Evolutionary conservation across 2,797 vertebrate species (phyloP), one percentile per base, ranked within the genome.

Genomic region (Naso thynnoides): DNA sequence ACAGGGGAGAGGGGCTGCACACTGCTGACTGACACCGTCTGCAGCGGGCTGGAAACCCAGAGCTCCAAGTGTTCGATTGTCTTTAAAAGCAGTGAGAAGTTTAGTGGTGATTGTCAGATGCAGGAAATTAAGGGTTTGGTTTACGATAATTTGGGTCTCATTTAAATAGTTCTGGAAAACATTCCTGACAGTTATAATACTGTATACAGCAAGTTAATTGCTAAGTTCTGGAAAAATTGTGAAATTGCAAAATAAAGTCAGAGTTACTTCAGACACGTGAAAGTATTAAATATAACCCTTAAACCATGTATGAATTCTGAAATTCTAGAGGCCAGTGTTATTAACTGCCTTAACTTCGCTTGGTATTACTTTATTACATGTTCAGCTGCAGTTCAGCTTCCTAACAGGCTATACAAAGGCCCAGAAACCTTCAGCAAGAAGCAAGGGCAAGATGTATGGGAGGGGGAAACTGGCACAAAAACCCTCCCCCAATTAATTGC

Each of bases 1-100:
- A 9, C 62, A 56, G 82, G 84, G 80, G 85, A 58, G 63, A 82
- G 80, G 87, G 82, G 85, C 79, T 61, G 52, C 88, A 90, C 85
- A 77, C 83, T 63, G 79, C 80, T 64, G 54, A 69, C 70, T 11
- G 38, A 76, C 77, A 70, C 54, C 15, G 38, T 33, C 54, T 67
- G 56, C 45, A 21, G 55, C 7, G 0, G 79, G 58, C 68, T 50
- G 66, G 38, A 60, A 55, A 21, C 21, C 9, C 31, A 5, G n/a
- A n/a, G n/a, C n/a, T n/a, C n/a, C n/a, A 33, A 33, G 6, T 0
- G 27, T 44, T 23, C 47, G 54, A 52, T 76, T 63, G 47, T 58
- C 36, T 70, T 58, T 55, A 13, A 31, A 53, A 13, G 24, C 13
- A 14, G 9, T 5, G 13, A 4, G 41, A 47, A 42, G 31, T 52